Conservation (phyloP, 1,140 invertebrate species). For the Anoplophora glabripennis region DNA sequence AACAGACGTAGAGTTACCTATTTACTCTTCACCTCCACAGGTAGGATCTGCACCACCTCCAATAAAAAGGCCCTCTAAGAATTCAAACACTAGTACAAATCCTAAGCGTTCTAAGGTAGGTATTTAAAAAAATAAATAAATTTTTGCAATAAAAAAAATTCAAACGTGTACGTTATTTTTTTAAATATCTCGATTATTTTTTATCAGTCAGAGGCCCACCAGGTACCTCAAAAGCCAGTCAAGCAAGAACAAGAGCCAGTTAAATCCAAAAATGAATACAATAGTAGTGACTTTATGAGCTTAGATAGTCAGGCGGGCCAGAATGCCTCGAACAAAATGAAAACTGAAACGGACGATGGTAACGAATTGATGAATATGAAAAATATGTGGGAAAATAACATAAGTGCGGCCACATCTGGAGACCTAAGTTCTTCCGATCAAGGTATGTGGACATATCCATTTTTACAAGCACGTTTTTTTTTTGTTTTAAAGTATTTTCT, state of each 20-base stretch:
- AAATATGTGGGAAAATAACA: slow-evolving; percentile 6
- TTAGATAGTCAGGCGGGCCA: not conserved
- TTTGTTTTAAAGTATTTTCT: no score
- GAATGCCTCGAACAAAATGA: not conserved
- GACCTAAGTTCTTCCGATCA: slow-evolving; percentile 10
- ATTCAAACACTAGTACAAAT: slow-evolving; percentile 17
- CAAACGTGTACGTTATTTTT: no score
- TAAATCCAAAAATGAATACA: slow-evolving; percentile 4
- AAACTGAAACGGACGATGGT: not conserved
- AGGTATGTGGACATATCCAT: slow-evolving; percentile 3
- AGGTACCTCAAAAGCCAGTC: not conserved
- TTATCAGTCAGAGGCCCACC: not conserved
- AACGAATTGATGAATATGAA: slow-evolving; percentile 13
- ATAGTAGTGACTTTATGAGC: slow-evolving; percentile 1
- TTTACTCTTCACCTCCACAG: slow-evolving; percentile 15
- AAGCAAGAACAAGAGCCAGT: slow-evolving; percentile 11
- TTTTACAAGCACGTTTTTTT: not conserved
- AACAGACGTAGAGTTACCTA: slow-evolving; percentile 28
- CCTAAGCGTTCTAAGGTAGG: slow-evolving; percentile 27
- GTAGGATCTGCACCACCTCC: slow-evolving; percentile 19
- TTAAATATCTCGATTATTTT: no score
- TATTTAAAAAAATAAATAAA: no score
- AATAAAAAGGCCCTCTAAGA: slow-evolving; percentile 18
- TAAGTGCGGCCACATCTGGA: not conserved
- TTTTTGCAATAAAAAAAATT: no score